Evolutionary conservation across 2,113 vertebrate species (phyloP).

Genomic region (Percopsis transmontana): DNA sequence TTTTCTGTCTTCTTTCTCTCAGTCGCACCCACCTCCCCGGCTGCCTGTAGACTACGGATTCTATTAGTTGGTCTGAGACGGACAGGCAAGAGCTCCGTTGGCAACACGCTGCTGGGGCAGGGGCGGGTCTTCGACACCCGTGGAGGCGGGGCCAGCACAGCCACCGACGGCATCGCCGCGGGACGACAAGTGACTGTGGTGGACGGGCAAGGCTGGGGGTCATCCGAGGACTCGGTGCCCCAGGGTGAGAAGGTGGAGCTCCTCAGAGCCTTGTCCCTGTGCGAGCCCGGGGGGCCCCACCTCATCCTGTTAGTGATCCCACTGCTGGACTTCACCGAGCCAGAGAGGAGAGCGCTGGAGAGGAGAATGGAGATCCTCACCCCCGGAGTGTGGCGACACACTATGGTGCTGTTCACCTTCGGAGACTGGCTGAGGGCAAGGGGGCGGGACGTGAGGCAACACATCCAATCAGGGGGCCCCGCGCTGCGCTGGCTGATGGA

Average conservation of each 20-base stretch:
- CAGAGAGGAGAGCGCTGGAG: constrained; percentile 26
- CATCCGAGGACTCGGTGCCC: constrained; percentile 30
- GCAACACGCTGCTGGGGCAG: constrained; percentile 45
- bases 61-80: constrained; percentile 43
- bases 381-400: constrained; percentile 56
- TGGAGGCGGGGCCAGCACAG: constrained; percentile 38
- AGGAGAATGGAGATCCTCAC: constrained; percentile 59
- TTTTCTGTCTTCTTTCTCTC: neutral
- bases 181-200: constrained; percentile 34
- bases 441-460: constrained; percentile 33
- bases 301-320: constrained; percentile 39
- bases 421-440: constrained; percentile 38
- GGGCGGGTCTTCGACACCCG: constrained; percentile 43
- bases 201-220: constrained; percentile 48
- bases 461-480: constrained; percentile 44
- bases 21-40: neutral
- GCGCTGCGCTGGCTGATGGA: constrained; percentile 43
- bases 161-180: neutral
- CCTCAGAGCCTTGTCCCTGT: constrained; percentile 29
- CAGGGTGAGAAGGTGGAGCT: constrained; percentile 34
- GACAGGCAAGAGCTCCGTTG: constrained; percentile 55
- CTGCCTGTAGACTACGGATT: constrained; percentile 8
- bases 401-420: constrained; percentile 58
- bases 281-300: constrained; percentile 33
- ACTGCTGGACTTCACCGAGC: constrained; percentile 41